Base-by-base conservation (phyloP, 2,113 vertebrate species). In the Hippotragus niger region DNA sequence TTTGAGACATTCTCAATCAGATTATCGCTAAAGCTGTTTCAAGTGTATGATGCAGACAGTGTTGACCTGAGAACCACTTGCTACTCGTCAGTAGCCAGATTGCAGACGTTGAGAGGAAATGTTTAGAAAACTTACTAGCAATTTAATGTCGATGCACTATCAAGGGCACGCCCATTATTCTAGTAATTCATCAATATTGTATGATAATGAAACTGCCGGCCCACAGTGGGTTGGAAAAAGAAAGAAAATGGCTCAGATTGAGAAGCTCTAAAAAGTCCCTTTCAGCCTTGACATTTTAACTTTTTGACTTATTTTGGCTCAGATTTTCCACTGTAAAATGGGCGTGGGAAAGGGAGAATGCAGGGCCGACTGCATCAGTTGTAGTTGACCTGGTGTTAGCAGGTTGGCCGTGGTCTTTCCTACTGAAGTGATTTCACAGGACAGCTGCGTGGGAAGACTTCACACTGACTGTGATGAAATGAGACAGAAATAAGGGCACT, bases 361-460 rank as follows among this genome's bases (percentile, higher is more conserved):
- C 45, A 13, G 62, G 16, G 23, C 9, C 36, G 53, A 60, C 17
- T 0, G 5, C 36, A 5, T 74, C 60, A 55, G 57, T 21, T 45
- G 25, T 31, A 67, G 50, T 47, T 50, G 74, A 33, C 45, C 36
- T 29, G 33, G 57, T 27, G 1, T 40, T 27, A 57, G 50, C 33
- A 58, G 58, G 25, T n/a, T 40, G 33, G 27, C 50, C 0, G 3
- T 47, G 17, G 31, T 81, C 16, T 31, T 19, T 33, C 14, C 27
- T 11, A 1, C 43, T 25, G 23, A 36, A 87, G 57, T 52, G 25
- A 15, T 52, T 71, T 92, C 83, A 50, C 14, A 58, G 74, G 31
- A 40, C 7, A 31, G 15, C n/a, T 21, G 2, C 0, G 9, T 19
- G 27, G 40, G 83, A 88, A 71, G 90, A 43, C 43, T 17, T 82